Conservation (phyloP, 2,113 vertebrate species). For the Mus musculus region DNA sequence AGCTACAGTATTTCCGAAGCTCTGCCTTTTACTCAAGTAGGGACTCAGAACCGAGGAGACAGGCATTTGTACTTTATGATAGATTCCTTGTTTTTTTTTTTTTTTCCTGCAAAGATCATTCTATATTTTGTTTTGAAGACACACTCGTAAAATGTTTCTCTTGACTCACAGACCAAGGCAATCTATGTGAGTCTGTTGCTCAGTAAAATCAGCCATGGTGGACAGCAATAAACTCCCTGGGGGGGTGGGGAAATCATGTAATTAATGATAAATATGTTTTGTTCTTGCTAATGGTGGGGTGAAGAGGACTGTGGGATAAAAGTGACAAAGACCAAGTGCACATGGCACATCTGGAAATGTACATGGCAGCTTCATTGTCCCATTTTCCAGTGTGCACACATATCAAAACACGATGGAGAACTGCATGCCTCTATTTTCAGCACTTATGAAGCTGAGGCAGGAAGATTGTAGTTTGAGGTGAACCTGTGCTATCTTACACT, state of each 20-base stretch:
- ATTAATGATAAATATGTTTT: neutral
- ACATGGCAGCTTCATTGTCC: neutral
- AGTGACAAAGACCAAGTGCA: neutral
- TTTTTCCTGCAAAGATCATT: no score
- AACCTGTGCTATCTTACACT: neutral
- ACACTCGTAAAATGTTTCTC: neutral
- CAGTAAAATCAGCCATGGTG: neutral
- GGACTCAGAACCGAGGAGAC: neutral
- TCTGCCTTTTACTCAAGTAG: neutral
- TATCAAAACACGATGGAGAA: neutral
- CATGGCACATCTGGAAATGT: neutral
- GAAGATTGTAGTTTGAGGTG: neutral
- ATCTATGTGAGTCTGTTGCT: neutral
- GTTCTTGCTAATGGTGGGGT: neutral
- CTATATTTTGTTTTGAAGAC: neutral
- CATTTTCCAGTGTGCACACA: neutral
- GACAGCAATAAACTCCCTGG: constrained; percentile 13
- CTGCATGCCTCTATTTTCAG: neutral
- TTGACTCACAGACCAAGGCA: neutral
- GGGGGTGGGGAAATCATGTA: no score
- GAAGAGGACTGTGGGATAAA: neutral
- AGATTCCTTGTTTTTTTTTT: neutral
- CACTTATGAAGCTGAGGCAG: no score
- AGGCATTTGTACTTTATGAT: neutral
- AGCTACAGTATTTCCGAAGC: neutral